phyloP scores from a whole-genome alignment of 35 echinoderm and acorn worm genomes.

The Patiria miniata region DNA sequence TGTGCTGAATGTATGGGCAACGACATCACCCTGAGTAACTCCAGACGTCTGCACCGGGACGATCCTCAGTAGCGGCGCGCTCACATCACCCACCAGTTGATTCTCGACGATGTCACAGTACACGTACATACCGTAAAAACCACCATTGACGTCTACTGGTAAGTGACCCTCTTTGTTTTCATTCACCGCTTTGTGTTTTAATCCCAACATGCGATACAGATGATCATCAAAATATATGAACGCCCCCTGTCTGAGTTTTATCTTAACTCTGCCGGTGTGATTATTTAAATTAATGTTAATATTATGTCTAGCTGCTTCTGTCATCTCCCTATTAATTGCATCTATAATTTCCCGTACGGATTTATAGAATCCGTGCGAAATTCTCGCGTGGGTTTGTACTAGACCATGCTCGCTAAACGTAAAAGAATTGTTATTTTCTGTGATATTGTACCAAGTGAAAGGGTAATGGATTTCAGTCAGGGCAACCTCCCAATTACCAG shows the following conservation, averaged over 20 bases:
- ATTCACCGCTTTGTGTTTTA: neutral
- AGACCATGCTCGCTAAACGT: constrained; percentile 29
- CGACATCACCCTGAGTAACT: neutral
- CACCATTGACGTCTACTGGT: constrained; percentile 42
- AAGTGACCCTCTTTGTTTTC: neutral
- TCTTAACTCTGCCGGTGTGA: neutral
- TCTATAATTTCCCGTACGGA: constrained; percentile 29
- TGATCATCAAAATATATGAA: constrained; percentile 18
- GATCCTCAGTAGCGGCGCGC: constrained; percentile 26
- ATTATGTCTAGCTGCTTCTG: too few species aligned
- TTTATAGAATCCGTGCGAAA: constrained; percentile 57
- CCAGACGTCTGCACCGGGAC: neutral
- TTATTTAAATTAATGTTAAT: too few species aligned
- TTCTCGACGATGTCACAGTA: constrained; percentile 55
- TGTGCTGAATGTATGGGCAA: neutral
- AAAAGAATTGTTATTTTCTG: constrained; percentile 29
- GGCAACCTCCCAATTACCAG: constrained; percentile 65
- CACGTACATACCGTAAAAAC: constrained; percentile 57
- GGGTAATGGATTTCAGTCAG: constrained; percentile 60
- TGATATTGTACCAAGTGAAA: constrained; percentile 56
- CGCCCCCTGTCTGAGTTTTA: neutral
- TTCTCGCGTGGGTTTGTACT: neutral
- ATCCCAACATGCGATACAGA: constrained; percentile 52
- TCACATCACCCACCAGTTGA: constrained; percentile 40
- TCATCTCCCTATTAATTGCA: neutral